Conservation (phyloP, 2,888 invertebrate species). For the Cerastis rubricosa region DNA sequence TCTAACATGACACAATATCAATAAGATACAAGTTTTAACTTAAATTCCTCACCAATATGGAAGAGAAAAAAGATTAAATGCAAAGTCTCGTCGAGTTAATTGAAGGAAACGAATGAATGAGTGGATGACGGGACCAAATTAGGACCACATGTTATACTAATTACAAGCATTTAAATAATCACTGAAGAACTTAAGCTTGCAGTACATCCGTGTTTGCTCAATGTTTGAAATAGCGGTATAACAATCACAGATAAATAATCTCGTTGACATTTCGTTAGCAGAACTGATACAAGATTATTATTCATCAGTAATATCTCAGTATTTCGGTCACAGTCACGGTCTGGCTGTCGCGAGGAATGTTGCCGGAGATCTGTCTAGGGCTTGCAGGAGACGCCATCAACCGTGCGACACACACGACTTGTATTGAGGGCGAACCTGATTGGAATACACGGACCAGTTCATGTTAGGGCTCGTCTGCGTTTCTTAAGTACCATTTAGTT, state of each 20-base stretch:
- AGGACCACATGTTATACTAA: constrained; percentile 24
- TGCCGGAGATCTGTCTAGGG: constrained; percentile 46
- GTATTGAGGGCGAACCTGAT: constrained; percentile 38
- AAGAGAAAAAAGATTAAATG: constrained; percentile 32
- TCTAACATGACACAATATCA: constrained; percentile 38
- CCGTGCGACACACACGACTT: constrained; percentile 44
- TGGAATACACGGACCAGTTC: constrained; percentile 35
- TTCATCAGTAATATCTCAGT: constrained; percentile 35
- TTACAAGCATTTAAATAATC: constrained; percentile 29
- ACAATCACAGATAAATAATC: constrained; percentile 3
- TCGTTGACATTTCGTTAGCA: constrained; percentile 33
- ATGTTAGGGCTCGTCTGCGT: neutral
- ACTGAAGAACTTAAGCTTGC: neutral
- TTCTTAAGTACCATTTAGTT: neutral
- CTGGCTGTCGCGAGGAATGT: constrained; percentile 53
- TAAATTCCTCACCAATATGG: constrained; percentile 16
- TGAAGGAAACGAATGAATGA: constrained; percentile 38
- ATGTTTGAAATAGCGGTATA: constrained; percentile 25
- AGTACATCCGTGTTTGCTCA: constrained; percentile 11
- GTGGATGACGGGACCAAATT: constrained; percentile 26
- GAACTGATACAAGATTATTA: constrained; percentile 40
- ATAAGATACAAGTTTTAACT: constrained; percentile 42
- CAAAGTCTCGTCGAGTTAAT: constrained; percentile 29
- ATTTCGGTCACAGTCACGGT: constrained; percentile 57
- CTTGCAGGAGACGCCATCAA: constrained; percentile 37